Conservation (phyloP, 2,113 vertebrate genomes). For the Arenaria interpres region DNA sequence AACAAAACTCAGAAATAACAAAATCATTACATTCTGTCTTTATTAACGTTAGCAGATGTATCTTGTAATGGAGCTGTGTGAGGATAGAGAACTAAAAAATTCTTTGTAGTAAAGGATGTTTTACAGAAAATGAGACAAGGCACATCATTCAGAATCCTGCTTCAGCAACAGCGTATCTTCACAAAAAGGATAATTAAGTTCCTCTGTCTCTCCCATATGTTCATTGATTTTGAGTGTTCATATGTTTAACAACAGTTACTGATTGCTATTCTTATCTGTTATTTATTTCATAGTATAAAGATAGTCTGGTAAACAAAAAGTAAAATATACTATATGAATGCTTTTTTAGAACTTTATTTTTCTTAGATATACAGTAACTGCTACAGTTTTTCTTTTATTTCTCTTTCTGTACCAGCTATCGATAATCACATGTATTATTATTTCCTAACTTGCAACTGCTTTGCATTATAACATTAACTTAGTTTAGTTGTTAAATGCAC, state of each 20-base stretch:
- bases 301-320: neutral
- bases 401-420: neutral
- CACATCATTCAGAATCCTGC: slow-evolving; percentile 82
- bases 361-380: neutral
- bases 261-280: neutral
- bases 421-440: neutral
- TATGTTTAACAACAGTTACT: neutral
- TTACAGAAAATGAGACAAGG: slow-evolving; percentile 84
- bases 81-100: slow-evolving; percentile 84
- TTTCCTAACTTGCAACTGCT: neutral
- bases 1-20: neutral
- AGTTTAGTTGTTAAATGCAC: neutral
- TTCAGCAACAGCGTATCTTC: slow-evolving; percentile 81
- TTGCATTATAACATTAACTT: neutral
- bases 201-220: neutral
- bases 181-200: slow-evolving; percentile 78
- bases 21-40: neutral
- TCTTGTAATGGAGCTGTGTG: slow-evolving; percentile 86
- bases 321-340: neutral
- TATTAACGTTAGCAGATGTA: slow-evolving; percentile 79
- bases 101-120: slow-evolving; percentile 72
- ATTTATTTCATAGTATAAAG: neutral
- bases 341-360: neutral
- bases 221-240: neutral
- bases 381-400: neutral